Conservation (phyloP, 2,113 vertebrate species). For the Entelurus aequoreus region DNA sequence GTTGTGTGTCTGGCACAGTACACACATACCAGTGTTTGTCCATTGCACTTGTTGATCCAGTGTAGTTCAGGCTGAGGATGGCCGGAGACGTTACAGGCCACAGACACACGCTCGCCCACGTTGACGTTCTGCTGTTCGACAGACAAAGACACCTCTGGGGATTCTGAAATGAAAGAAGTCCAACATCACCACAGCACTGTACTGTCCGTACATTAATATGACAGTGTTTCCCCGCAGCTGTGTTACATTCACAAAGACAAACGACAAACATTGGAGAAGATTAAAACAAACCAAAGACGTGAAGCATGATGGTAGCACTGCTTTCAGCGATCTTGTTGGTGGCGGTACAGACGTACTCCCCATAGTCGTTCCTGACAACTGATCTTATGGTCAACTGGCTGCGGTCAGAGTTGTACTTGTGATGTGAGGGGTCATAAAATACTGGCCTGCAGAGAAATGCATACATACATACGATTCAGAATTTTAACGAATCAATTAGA, state of each 20-base stretch:
- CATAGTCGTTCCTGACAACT: conserved; percentile 49
- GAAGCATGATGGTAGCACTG: conserved; percentile 37
- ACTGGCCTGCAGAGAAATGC: conserved; percentile 46
- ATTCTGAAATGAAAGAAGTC: conserved; percentile 39
- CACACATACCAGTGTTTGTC: conserved; percentile 45
- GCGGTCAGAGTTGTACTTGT: conserved; percentile 66
- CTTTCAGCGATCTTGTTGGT: conserved; percentile 61
- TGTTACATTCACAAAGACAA: too few relatives aligned
- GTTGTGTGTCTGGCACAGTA: background rate
- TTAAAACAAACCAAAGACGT: conserved; percentile 60
- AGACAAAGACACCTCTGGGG: conserved; percentile 56
- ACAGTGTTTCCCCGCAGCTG: too few relatives aligned
- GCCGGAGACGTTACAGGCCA: conserved; percentile 69
- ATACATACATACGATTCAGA: background rate
- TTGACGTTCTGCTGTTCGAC: conserved; percentile 21
- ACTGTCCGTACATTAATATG: too few relatives aligned
- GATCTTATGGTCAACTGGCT: conserved; percentile 61
- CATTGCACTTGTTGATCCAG: conserved; percentile 64
- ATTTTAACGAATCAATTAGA: too few relatives aligned
- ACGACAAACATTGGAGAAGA: too few relatives aligned
- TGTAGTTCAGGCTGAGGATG: conserved; percentile 61
- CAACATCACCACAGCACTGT: background rate
- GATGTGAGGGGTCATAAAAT: conserved; percentile 37
- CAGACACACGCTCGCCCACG: conserved; percentile 39
- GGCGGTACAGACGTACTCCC: conserved; percentile 63